phyloP scores from a whole-genome alignment of 2,113 vertebrate species.

The Esox niger region DNA sequence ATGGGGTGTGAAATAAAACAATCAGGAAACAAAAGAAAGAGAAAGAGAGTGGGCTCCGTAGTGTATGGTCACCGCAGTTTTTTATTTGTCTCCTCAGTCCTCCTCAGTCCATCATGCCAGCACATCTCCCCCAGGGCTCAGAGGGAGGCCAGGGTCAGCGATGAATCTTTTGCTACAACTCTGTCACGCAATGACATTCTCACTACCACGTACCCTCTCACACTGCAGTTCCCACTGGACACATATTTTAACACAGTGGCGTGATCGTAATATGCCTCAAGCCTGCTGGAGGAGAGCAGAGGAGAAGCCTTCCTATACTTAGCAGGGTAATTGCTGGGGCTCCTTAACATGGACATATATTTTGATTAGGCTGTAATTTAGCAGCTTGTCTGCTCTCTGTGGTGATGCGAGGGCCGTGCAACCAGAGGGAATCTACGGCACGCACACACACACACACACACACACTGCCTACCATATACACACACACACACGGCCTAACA shows the following conservation, averaged over 20 bases:
- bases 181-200: not conserved
- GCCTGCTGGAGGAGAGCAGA: too few species aligned
- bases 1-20: constrained; percentile 15
- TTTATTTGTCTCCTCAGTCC: too few species aligned
- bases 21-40: constrained; percentile 13
- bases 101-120: not conserved
- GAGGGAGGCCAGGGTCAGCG: not conserved
- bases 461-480: not conserved
- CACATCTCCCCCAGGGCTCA: too few species aligned
- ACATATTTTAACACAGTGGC: constrained; percentile 54
- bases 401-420: constrained; percentile 39
- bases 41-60: not conserved
- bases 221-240: constrained; percentile 24
- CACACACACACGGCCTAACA: too few species aligned
- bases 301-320: constrained; percentile 60
- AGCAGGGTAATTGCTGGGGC: constrained; percentile 68
- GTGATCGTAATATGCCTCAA: constrained; percentile 59
- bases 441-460: constrained; percentile 10
- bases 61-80: not conserved
- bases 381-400: constrained; percentile 48
- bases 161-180: not conserved
- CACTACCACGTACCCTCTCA: constrained; percentile 6
- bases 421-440: not conserved
- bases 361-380: constrained; percentile 73
- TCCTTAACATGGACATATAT: constrained; percentile 61